Percentiles rank a stretch among this genome's conserved stretches.
Conservation (phyloP, 2,888 invertebrate genomes). For the Oxytorus armatus region DNA sequence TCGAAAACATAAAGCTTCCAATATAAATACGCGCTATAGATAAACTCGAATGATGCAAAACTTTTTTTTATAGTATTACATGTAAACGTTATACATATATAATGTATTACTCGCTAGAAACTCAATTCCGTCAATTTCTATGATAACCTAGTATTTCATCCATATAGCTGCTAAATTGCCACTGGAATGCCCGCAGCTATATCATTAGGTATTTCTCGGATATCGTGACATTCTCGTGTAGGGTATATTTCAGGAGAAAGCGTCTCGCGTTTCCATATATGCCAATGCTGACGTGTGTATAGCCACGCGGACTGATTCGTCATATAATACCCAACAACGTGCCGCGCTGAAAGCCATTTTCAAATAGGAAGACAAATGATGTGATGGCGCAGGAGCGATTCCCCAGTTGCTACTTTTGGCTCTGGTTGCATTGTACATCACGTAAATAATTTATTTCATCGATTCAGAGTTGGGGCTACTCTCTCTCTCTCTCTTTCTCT, state of each 20-base stretch:
- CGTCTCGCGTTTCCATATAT: not conserved
- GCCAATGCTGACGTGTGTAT: conserved; percentile 21
- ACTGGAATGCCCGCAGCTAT: no score
- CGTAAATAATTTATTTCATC: conserved; percentile 55
- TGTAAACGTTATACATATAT: no score
- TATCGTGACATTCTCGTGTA: conserved; percentile 1
- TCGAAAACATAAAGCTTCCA: not conserved
- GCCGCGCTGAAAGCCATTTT: conserved; percentile 16
- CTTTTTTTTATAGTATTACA: no score
- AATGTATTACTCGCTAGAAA: no score
- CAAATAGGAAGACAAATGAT: conserved; percentile 18
- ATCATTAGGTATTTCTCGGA: not conserved
- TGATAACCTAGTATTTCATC: no score
- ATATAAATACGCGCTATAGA: no score
- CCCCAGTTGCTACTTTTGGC: conserved; percentile 34
- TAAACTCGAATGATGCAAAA: no score
- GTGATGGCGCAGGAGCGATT: conserved; percentile 21
- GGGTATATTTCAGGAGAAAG: conserved; percentile 8
- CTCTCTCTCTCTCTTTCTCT: not conserved
- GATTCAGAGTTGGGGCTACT: conserved; percentile 31
- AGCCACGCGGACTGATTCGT: not conserved
- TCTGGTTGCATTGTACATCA: conserved; percentile 43
- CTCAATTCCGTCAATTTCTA: no score
- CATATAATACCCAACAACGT: no score
- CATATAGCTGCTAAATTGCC: no score